Base-by-base conservation (phyloP, 2,797 vertebrate genomes). In the Phrynocephalus forsythii region DNA sequence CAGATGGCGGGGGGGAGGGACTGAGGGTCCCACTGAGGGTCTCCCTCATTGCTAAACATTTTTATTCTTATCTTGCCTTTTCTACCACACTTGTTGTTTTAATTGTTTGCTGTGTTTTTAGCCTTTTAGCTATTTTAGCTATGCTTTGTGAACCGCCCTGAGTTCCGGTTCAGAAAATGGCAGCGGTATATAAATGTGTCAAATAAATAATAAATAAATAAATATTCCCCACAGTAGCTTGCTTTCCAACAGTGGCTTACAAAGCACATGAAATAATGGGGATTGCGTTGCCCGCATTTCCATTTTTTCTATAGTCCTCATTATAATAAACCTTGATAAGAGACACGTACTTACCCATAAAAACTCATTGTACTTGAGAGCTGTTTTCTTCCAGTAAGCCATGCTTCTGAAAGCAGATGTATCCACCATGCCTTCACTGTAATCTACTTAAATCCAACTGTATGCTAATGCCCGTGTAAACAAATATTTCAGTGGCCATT, bases 341-440 rank as follows among this genome's bases (percentile, higher is more conserved):
- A 72, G 60, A 73, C 71, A 84, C 28, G 10, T 24, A 18, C 71
- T 26, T 2, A 60, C 7, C 63, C n/a, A 15, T 33, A 81, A 86
- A 86, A 80, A 10, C 4, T 30, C 11, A 3, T 81, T 81, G 9
- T 88, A 68, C 48, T 80, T 77, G n/a, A 50, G 28, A 80, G 78
- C 56, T 81, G 22, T 81, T 85, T 73, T 63, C 22, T 73, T 79
- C 93, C 91, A 94, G 90, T 91, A 94, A 94, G 91, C 91, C 91
- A 56, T 73, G 82, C 89, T 93, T 94, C 93, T 92, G 91, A 94
- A 90, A 94, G 90, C 91, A 94, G 91, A 93, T 94, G 93, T 90
- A 94, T 69, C 86, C 83, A 88, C 79, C 88, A 88, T 91, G 90
- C 87, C 93, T 95, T 91, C 89, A 93, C 86, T 86, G 92, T 94